These are phyloP conservation scores for Lycopodina hypogea DNA, from an alignment of 37 sponge, comb jelly and placozoan genomes.

Conservation along the genomic window DNA sequence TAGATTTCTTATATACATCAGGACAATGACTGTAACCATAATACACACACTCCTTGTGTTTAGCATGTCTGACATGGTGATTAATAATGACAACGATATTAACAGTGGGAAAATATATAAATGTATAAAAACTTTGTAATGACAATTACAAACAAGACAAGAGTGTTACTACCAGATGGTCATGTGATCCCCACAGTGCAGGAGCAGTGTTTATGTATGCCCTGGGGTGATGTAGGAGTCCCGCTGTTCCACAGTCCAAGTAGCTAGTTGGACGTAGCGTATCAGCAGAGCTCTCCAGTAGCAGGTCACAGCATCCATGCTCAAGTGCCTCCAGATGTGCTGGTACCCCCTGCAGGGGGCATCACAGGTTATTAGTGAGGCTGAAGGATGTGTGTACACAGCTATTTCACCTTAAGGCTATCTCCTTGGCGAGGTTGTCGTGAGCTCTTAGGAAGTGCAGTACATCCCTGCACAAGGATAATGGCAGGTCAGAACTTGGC, in stretches of 20 bases:
- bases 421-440: conserved; percentile 58
- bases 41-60: too few species aligned
- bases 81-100: too few species aligned
- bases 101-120: too few species aligned
- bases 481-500: background rate
- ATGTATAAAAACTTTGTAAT: too few species aligned
- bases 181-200: too few species aligned
- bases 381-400: background rate
- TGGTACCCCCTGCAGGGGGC: conserved; percentile 56
- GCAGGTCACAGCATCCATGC: conserved; percentile 56
- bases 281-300: conserved; percentile 78
- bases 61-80: too few species aligned
- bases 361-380: background rate
- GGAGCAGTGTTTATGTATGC: too few species aligned
- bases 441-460: conserved; percentile 67
- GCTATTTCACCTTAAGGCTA: conserved; percentile 67
- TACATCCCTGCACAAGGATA: conserved; percentile 48
- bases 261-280: conserved; percentile 43
- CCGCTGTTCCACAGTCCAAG: conserved; percentile 40
- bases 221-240: background rate
- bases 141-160: too few species aligned
- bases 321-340: conserved; percentile 68
- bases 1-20: too few species aligned
- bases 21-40: too few species aligned
- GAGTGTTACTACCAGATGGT: too few species aligned